These are phyloP conservation scores for Acanthopleura granulata DNA, from an alignment of 2,888 invertebrate species.

Conservation along the genomic window DNA sequence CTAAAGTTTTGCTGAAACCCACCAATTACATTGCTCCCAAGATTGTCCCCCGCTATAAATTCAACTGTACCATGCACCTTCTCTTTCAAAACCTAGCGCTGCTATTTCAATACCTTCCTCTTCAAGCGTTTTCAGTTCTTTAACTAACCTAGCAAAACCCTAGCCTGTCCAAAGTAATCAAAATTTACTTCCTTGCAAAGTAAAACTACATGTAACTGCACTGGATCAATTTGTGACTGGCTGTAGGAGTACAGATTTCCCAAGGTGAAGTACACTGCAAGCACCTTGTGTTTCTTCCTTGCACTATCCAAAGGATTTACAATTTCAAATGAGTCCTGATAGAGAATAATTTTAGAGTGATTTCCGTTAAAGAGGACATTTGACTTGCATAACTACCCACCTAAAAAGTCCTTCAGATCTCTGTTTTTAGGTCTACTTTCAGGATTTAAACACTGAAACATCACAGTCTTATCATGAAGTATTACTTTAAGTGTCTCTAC, in stretches of 20 bases:
- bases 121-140: neutral
- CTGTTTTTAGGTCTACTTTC: neutral
- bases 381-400: neutral
- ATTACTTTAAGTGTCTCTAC: neutral
- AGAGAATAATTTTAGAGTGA: neutral
- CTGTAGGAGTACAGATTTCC: neutral
- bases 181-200: neutral
- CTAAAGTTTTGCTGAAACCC: neutral
- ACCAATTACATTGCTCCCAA: neutral
- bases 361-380: neutral
- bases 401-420: neutral
- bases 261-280: neutral
- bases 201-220: neutral
- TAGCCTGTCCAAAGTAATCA: neutral
- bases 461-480: neutral
- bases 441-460: neutral
- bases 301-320: neutral
- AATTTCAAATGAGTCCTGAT: neutral
- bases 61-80: neutral
- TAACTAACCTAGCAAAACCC: neutral
- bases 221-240: neutral
- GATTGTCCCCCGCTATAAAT: too few species aligned
- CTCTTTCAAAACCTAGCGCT: neutral
- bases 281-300: neutral
- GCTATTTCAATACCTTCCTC: neutral